Percentiles rank a stretch among this genome's conserved stretches.
phyloP scores from a whole-genome alignment of 2,797 vertebrate genomes.

The Falco biarmicus region DNA sequence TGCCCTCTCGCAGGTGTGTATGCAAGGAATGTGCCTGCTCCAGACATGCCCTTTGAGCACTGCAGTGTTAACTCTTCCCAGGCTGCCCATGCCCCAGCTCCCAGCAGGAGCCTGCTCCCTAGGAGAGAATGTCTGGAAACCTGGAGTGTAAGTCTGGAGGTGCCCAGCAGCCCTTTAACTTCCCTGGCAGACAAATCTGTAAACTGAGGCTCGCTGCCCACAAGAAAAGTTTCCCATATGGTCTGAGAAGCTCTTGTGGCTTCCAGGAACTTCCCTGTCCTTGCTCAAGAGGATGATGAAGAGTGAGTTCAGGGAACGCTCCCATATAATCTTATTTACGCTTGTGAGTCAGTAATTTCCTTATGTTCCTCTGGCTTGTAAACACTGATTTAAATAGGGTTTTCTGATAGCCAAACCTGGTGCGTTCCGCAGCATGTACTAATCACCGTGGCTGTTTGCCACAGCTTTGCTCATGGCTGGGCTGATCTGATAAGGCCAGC shows the following conservation, averaged over 20 bases:
- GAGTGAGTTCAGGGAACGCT: slow-evolving; percentile 39
- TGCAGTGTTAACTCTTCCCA: not conserved
- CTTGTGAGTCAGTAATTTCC: slow-evolving; percentile 62
- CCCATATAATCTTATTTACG: slow-evolving; percentile 46
- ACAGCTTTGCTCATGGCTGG: not conserved
- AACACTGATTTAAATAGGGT: slow-evolving; percentile 14
- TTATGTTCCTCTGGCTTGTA: slow-evolving; percentile 41
- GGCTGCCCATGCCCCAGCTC: not conserved
- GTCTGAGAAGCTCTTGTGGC: not conserved
- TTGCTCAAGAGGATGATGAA: slow-evolving; percentile 59
- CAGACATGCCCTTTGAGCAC: not conserved
- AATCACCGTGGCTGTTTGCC: not conserved
- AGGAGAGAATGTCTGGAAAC: not conserved
- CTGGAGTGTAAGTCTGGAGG: not conserved
- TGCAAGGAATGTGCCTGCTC: slow-evolving; percentile 45
- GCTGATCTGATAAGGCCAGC: not conserved
- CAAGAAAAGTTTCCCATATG: not conserved
- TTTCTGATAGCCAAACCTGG: not conserved
- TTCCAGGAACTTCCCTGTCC: slow-evolving; percentile 43
- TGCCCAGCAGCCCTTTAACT: not conserved
- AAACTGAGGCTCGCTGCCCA: not conserved
- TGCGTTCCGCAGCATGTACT: not conserved
- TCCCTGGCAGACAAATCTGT: not conserved
- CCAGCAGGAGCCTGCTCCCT: not conserved
- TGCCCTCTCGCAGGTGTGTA: slow-evolving; percentile 42